Evolutionary conservation across 1,140 invertebrate species (phyloP).

Genomic region (Chionoecetes opilio): DNA sequence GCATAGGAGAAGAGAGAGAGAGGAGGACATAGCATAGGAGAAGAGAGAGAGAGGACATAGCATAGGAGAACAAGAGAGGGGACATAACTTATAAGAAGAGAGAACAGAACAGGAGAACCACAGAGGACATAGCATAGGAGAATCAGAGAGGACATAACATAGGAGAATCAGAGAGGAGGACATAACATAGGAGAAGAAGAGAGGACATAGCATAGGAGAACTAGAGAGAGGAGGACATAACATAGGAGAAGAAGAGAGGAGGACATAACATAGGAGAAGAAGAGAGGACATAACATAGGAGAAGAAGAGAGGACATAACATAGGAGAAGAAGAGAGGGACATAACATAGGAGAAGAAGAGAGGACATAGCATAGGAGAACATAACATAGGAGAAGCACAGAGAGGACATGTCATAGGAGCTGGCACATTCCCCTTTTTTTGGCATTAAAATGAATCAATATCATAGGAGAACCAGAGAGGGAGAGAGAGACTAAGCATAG

Average conservation of each 20-base stretch:
- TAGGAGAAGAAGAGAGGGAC: too few relatives aligned
- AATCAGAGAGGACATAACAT: too few relatives aligned
- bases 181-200: too few relatives aligned
- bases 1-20: not conserved
- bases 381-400: too few relatives aligned
- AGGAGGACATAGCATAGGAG: not conserved
- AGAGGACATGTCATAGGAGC: too few relatives aligned
- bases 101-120: conserved; percentile 85
- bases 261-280: not conserved
- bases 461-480: not conserved
- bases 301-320: not conserved
- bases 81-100: too few relatives aligned
- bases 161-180: too few relatives aligned
- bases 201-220: not conserved
- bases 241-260: too few relatives aligned
- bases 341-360: not conserved
- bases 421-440: too few relatives aligned
- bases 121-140: conserved; percentile 87
- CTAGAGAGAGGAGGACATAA: not conserved
- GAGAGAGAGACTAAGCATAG: not conserved
- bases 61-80: not conserved
- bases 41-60: too few relatives aligned
- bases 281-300: not conserved
- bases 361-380: not conserved
- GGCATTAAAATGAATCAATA: not conserved